These are phyloP conservation scores for Megalonaias nervosa DNA, from an alignment of 1,140 invertebrate genomes.

Conservation along the genomic window DNA sequence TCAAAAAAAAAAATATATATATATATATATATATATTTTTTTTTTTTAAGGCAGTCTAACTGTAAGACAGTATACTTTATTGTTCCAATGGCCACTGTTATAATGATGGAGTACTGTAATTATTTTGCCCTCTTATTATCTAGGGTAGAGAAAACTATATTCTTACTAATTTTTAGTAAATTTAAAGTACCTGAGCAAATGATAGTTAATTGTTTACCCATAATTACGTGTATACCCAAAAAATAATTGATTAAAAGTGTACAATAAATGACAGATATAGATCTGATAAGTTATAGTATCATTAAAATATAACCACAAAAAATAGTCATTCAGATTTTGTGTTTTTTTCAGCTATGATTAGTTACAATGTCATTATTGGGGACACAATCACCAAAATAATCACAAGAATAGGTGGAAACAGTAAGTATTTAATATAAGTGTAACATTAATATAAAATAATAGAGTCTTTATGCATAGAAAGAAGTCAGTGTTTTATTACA, in stretches of 20 bases:
- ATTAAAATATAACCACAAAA: background rate
- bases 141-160: no score
- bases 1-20: no score
- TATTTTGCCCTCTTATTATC: no score
- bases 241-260: background rate
- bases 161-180: background rate
- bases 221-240: background rate
- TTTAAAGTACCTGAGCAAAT: background rate
- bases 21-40: no score
- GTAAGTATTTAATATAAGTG: conserved; percentile 31
- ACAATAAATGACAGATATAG: background rate
- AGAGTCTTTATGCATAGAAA: no score
- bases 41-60: no score
- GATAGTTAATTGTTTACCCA: background rate
- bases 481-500: no score
- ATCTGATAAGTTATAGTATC: background rate
- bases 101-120: no score
- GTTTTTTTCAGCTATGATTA: conserved; percentile 85
- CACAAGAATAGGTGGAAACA: conserved; percentile 74
- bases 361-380: conserved; percentile 92
- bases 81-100: no score
- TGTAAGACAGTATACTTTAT: no score
- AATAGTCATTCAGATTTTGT: background rate
- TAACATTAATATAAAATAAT: no score
- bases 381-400: conserved; percentile 91